Evolutionary conservation across 2,113 vertebrate genomes (phyloP).

Genomic region (Strix aluco): DNA sequence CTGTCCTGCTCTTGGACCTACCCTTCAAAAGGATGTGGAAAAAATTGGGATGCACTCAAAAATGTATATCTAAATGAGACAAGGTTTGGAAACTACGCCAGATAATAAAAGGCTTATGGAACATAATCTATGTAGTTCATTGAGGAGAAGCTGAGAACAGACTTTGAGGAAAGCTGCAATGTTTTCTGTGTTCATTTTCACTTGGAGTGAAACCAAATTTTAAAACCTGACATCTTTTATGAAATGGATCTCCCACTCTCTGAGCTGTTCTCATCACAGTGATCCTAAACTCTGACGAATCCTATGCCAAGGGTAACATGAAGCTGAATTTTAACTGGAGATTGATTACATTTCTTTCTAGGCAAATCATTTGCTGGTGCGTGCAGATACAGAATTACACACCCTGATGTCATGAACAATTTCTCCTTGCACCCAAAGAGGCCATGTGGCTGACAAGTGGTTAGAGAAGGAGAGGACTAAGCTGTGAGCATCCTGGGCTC

Average conservation of each 20-base stretch:
- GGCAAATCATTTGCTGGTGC: neutral
- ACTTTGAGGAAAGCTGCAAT: neutral
- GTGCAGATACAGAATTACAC: neutral
- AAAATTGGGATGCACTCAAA: neutral
- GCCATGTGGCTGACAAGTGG: neutral
- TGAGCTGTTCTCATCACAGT: neutral
- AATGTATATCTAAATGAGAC: neutral
- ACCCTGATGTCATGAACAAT: neutral
- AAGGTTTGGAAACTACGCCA: neutral
- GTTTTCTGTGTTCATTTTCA: neutral
- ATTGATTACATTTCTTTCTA: constrained; percentile 16
- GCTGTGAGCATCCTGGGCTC: constrained; percentile 11
- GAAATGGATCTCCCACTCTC: constrained; percentile 1
- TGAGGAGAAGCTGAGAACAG: neutral
- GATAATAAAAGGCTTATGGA: neutral
- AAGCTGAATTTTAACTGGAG: constrained; percentile 14
- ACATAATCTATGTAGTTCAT: neutral
- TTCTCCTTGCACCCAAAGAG: neutral
- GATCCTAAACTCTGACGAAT: neutral
- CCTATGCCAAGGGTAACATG: constrained; percentile 20
- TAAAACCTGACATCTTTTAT: constrained; percentile 2
- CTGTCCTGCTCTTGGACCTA: neutral
- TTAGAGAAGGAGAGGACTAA: neutral
- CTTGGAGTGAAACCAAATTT: constrained; percentile 5
- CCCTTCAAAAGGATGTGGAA: neutral